Evolutionary conservation across 2,888 invertebrate species (phyloP).

Genomic region (Leptopilina myrica): DNA sequence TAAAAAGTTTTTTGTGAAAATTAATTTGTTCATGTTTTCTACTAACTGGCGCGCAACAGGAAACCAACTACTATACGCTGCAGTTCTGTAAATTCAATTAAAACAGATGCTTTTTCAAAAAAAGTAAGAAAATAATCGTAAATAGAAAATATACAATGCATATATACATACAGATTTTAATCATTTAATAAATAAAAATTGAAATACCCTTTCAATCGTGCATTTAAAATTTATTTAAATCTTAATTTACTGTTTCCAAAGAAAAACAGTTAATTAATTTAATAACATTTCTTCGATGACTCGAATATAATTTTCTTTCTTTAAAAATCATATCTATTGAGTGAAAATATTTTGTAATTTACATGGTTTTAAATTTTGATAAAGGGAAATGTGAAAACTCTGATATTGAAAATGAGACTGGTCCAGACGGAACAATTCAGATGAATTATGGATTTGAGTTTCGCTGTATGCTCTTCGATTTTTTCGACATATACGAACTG

Average conservation of each 20-base stretch:
- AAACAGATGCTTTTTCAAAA: conserved; percentile 53
- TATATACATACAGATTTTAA: not conserved
- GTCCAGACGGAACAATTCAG: conserved; percentile 28
- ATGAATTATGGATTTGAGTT: conserved; percentile 37
- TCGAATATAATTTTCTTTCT: not conserved
- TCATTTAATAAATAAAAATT: not conserved
- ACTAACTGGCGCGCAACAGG: conserved; percentile 52
- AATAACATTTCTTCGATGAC: not conserved
- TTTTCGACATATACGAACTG: conserved; percentile 2
- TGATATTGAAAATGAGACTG: conserved; percentile 30
- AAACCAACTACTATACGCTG: conserved; percentile 51
- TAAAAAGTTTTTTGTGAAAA: conserved; percentile 51
- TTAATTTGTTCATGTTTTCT: conserved; percentile 59
- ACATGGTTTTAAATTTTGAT: conserved; percentile 17
- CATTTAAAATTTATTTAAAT: too few species aligned
- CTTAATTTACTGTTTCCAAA: too few species aligned
- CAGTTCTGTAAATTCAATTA: conserved; percentile 59
- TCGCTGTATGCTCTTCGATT: conserved; percentile 19
- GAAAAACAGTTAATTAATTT: too few species aligned
- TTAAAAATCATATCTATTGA: not conserved
- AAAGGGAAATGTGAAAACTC: conserved; percentile 5
- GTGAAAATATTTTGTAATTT: not conserved
- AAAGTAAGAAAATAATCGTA: not conserved
- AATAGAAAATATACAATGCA: not conserved
- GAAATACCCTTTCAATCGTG: too few species aligned